phyloP scores from a whole-genome alignment of 2,888 invertebrate species.

The Hirtodrosophila trivittata region DNA sequence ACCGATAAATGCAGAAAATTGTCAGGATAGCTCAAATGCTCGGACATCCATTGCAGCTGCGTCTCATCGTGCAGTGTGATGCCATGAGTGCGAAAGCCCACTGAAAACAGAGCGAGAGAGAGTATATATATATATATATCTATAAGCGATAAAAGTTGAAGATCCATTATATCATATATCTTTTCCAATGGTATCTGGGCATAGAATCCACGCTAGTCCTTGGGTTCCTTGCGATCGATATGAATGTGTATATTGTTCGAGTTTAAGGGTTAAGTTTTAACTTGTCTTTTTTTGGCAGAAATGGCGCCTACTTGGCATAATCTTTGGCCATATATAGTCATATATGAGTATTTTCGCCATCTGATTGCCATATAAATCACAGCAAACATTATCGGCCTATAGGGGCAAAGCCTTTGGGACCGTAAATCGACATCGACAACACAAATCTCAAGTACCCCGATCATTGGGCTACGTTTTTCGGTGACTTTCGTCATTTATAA shows the following conservation, averaged over 20 bases:
- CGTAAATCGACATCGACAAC: slow-evolving; percentile 36
- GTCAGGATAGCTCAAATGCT: slow-evolving; percentile 98
- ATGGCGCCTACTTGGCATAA: slow-evolving; percentile 44
- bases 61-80: slow-evolving; percentile 93
- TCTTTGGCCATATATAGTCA: slow-evolving; percentile 40
- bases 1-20: slow-evolving; percentile 97
- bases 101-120: slow-evolving; percentile 85
- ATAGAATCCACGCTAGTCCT: too few species aligned
- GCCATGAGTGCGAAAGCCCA: slow-evolving; percentile 93
- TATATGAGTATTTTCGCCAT: slow-evolving; percentile 36
- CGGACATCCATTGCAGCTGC: slow-evolving; percentile 98
- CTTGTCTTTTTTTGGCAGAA: slow-evolving; percentile 3
- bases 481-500: slow-evolving; percentile 74
- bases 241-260: too few species aligned
- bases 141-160: too few species aligned
- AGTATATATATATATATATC: not conserved
- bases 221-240: too few species aligned
- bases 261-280: slow-evolving; percentile 7
- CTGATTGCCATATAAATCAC: slow-evolving; percentile 64
- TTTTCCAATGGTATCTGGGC: too few species aligned
- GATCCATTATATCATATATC: too few species aligned
- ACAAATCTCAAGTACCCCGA: slow-evolving; percentile 49
- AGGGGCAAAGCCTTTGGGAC: slow-evolving; percentile 38
- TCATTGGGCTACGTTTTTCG: slow-evolving; percentile 26
- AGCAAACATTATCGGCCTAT: slow-evolving; percentile 44